Evolutionary conservation across 2,888 invertebrate species (phyloP), one percentile per base, ranked within the genome.

Genomic region (Brachypalpus laphriformis): DNA sequence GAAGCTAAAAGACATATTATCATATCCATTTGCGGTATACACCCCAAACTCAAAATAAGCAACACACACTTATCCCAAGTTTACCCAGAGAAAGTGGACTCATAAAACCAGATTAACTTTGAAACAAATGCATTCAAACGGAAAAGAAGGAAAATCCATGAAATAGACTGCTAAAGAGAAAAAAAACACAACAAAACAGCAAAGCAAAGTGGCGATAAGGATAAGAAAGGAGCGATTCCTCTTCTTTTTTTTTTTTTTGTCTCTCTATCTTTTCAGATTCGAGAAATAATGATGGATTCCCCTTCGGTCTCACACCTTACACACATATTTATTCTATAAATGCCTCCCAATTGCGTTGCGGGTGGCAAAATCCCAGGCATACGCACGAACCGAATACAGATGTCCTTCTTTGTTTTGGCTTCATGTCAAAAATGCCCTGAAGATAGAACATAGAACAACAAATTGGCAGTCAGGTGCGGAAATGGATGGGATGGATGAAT

Each of bases 71-170:
- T 45, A n/a, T 9, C 18, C 7, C n/a, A 40, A 47, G 9, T 20
- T 56, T 56, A 22, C 20, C 51, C 42, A 56, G 20, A 16, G 22
- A 37, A 74, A 68, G 45, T 40, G 68, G 40, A 45, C 54, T 31
- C 49, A 63, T 70, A 63, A 75, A 82, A 51, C 40, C 56, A 18
- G 81, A 61, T 81, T 70, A 70, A 28, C 63, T 68, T 20, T n/a
- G 16, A 70, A 63, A 51, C 42, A 65, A 63, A 57, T 34, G 54
- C 74, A 68, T 56, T 54, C 59, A 68, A 56, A 45, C 37, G 56
- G 56, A 61, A 63, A 59, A 51, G 8, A 59, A 66, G 28, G 18
- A 37, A 61, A 75, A 68, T 75, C 66, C 54, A 37, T 28, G 20
- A 54, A 68, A 68, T 49, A 22, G 16, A 65, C 57, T 66, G 18